Base-by-base conservation (phyloP, 1,140 invertebrate genomes). In the Lepidotrigona ventralis region DNA sequence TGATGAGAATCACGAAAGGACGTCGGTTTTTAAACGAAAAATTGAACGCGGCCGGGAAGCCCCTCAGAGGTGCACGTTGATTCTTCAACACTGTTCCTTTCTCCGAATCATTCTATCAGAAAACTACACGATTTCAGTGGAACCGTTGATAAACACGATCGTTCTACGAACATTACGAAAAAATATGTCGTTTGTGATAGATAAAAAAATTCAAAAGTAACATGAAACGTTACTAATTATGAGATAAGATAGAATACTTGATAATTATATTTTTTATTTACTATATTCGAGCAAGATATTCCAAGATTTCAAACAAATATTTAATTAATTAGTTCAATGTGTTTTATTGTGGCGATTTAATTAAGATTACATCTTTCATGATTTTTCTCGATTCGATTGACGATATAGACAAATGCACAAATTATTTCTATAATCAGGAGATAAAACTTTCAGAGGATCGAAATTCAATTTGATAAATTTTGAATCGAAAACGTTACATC, bases 21-120 rank as follows among this genome's bases (percentile, higher is more conserved):
- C 81, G 76, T 63, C 79, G 33, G 77, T 81, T 89, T 90, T 90
- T 90, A 90, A 90, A 90, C 85, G 70, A 88, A 90, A 90, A 90
- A 85, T 73, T 51, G 26, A 83, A 85, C 51, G 74, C 26, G 54
- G 14, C 81, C 26, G 89, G 89, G 85, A 81, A 90, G 81, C 85
- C 87, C 89, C 89, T 90, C 80, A 9, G 39, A 71, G 23, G 9
- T 69, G 14, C 29, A 69, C 53, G 54, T 80, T 85, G 78, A 76
- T 73, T 88, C 77, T 81, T 84, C 90, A 79, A 83, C 88, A 66
- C 79, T 73, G 71, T 53, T 74, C 87, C 74, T 71, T 86, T 82
- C 75, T 79, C 63, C 53, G 15, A 39, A 46, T 29, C 54, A 46
- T 71, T 60, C 1, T 70, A 63, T 60, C 56, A 12, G 3, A n/a